phyloP scores from a whole-genome alignment of 2,888 invertebrate genomes.

The Polyommatus icarus region DNA sequence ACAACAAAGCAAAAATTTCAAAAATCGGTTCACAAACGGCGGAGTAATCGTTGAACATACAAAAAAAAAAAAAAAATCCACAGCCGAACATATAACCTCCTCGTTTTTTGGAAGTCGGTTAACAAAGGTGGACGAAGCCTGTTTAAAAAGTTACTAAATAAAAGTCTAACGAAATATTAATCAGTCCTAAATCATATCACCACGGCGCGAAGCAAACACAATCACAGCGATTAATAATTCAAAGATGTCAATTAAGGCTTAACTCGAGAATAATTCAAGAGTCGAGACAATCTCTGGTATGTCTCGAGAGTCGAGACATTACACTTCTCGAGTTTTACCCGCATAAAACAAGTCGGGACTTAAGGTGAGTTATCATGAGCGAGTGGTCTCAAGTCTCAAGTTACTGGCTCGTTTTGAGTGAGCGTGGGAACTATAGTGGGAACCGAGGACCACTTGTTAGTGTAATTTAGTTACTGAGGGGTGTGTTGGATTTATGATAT shows the following conservation, averaged over 20 bases:
- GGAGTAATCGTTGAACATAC: too few species aligned
- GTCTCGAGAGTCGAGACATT: not conserved
- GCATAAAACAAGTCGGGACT: slow-evolving; percentile 21
- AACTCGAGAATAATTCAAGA: not conserved
- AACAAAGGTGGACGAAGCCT: not conserved
- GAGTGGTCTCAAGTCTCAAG: slow-evolving; percentile 34
- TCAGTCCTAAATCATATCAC: not conserved
- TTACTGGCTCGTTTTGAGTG: slow-evolving; percentile 30
- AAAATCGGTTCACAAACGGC: too few species aligned
- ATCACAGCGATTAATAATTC: not conserved
- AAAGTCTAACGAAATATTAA: not conserved
- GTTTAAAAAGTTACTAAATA: not conserved
- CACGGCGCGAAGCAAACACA: not conserved
- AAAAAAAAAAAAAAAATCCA: too few species aligned
- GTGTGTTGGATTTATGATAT: slow-evolving; percentile 19
- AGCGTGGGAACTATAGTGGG: slow-evolving; percentile 35
- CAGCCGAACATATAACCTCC: too few species aligned
- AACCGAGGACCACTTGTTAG: slow-evolving; percentile 31
- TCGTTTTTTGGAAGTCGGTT: too few species aligned
- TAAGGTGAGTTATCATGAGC: slow-evolving; percentile 31
- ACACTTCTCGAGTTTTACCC: not conserved
- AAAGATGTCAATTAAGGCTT: slow-evolving; percentile 4
- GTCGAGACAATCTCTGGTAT: not conserved
- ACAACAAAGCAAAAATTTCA: too few species aligned
- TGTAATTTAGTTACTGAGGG: slow-evolving; percentile 8